Evolutionary conservation across 92 coral and sea anemone genomes (phyloP), one percentile per base, ranked within the genome.

Genomic region (Actinostola sp.): DNA sequence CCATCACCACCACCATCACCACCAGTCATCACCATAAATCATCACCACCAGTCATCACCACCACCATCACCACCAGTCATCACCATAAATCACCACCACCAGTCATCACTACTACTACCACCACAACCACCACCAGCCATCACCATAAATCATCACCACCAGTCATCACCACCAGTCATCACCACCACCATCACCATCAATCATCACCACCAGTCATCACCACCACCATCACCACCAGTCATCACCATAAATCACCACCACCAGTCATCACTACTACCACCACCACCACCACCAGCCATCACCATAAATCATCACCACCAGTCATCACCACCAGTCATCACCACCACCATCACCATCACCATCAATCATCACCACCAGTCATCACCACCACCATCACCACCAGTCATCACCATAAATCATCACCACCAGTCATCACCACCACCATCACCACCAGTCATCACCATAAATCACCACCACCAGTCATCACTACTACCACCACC

Each of bases 401-500:
- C 63, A 57, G 23, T 57, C 33, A 57, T 6, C 63, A 57, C 28
- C 63, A 51, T 24, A 17, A 51, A 57, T 57, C 28, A 31, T 57
- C 63, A 57, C 5, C 26, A 57, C 38, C 6, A 24, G 8, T 11
- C 54, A 48, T 48, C 16, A 48, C 3, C n/a, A 48, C 16, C 54
- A 48, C 19, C 16, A 17, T 48, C n/a, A 20, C 28, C 26, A 43
- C 17, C 49, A 17, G 16, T 57, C 63, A 31, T 57, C 63, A 19
- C 25, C 33, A 57, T 57, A 17, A 24, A 52, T 43, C 49, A 17
- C 17, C 49, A 43, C 49, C 49, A 43, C 17, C 49, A 17, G 17
- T 43, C 49, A 43, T 43, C 49, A 17, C 10, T 43, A 43, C 17
- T 17, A 17, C 17, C 49, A 43, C 49, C 49, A 43, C 17, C 49